Evolutionary conservation across 2,113 vertebrate species (phyloP).

Genomic region (Cranoglanis bouderius): DNA sequence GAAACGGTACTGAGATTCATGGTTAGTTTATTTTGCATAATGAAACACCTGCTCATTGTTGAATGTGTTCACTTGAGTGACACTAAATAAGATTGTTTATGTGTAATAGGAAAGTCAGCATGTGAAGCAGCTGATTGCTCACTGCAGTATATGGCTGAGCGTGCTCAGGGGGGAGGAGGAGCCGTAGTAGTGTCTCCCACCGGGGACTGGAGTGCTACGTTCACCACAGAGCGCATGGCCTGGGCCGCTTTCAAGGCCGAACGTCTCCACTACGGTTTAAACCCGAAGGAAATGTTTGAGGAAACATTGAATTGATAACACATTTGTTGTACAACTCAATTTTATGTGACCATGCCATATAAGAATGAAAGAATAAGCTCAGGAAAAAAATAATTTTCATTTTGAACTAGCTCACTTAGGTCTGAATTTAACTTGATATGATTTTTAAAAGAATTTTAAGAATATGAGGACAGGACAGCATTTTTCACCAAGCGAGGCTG

Average conservation of each 20-base stretch:
- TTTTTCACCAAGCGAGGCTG: neutral
- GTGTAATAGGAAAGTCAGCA: constrained; percentile 59
- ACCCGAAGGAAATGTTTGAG: constrained; percentile 61
- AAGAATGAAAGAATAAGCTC: neutral
- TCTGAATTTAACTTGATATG: neutral
- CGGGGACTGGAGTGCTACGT: constrained; percentile 69
- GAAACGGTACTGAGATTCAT: neutral
- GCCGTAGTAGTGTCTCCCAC: constrained; percentile 67
- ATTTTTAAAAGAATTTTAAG: neutral
- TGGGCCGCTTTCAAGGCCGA: constrained; percentile 64
- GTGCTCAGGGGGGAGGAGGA: constrained; percentile 70
- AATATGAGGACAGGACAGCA: neutral
- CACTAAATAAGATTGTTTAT: constrained; percentile 17
- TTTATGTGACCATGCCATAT: neutral
- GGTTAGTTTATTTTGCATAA: constrained; percentile 15
- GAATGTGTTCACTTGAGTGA: constrained; percentile 23
- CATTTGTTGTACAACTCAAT: neutral
- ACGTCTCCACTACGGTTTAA: constrained; percentile 68
- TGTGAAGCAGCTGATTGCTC: constrained; percentile 60
- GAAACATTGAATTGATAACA: constrained; percentile 41
- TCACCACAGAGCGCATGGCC: constrained; percentile 72
- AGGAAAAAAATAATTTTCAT: neutral
- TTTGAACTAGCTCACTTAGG: neutral
- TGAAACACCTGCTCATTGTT: neutral
- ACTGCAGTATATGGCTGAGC: constrained; percentile 68